Conservation (phyloP, 1,140 invertebrate genomes). For the Sesamia nonagrioides region DNA sequence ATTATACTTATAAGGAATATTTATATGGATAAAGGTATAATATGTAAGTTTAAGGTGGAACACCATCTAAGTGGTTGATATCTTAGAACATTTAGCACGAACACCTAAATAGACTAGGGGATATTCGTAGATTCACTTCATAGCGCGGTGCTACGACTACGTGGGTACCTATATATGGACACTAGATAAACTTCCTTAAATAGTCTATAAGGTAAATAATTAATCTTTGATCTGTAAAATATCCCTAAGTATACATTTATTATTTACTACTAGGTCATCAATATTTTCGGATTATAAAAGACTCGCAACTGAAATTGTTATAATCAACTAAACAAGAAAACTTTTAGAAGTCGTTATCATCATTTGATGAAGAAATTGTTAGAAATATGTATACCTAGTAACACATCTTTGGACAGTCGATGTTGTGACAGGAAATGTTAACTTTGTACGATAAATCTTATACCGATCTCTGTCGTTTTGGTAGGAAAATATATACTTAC, state of each 20-base stretch:
- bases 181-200: slow-evolving; percentile 19
- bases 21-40: slow-evolving; percentile 39
- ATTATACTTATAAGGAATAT: slow-evolving; percentile 26
- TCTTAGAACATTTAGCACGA: slow-evolving; percentile 42
- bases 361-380: too few relatives aligned
- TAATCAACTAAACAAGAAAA: not conserved
- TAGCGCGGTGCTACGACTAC: not conserved
- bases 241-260: not conserved
- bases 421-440: too few relatives aligned
- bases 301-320: not conserved
- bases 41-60: slow-evolving; percentile 29
- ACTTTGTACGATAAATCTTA: too few relatives aligned
- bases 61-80: slow-evolving; percentile 32
- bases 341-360: not conserved
- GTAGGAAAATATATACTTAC: too few relatives aligned
- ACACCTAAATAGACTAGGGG: slow-evolving; percentile 25
- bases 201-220: slow-evolving; percentile 10
- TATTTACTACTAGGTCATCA: too few relatives aligned
- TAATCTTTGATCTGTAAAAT: slow-evolving; percentile 9
- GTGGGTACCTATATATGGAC: not conserved
- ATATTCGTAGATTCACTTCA: not conserved
- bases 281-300: not conserved
- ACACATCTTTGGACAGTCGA: too few relatives aligned
- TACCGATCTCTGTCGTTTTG: too few relatives aligned
- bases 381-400: too few relatives aligned